Evolutionary conservation across 2,113 vertebrate genomes (phyloP).

Genomic region (Myrmophylax atrothorax): DNA sequence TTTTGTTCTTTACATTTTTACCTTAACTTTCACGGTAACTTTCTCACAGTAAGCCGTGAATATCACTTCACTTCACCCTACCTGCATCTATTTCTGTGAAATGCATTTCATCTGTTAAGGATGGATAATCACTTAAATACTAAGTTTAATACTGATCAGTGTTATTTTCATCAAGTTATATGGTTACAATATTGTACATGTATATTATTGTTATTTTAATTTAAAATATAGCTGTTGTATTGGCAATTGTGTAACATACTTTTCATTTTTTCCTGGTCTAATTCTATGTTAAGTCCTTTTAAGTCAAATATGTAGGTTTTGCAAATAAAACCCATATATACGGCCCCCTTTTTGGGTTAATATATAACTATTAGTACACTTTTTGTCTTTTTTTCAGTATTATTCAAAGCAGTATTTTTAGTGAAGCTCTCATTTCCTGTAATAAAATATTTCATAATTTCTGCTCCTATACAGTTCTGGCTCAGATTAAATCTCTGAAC

Average conservation of each 20-base stretch:
- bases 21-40: neutral
- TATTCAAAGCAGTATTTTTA: neutral
- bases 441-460: neutral
- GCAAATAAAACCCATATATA: neutral
- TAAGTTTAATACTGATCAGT: conserved; percentile 26
- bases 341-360: neutral
- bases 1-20: neutral
- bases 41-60: neutral
- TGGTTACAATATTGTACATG: conserved; percentile 18
- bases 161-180: conserved; percentile 43
- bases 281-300: neutral
- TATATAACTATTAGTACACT: neutral
- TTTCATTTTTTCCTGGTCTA: conserved; percentile 9
- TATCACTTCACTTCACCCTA: neutral
- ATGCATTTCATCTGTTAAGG: conserved; percentile 34
- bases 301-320: neutral
- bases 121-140: conserved; percentile 6
- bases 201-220: conserved; percentile 52
- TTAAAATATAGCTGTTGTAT: conserved; percentile 45
- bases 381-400: neutral
- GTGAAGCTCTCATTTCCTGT: neutral
- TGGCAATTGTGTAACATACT: neutral
- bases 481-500: neutral
- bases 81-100: conserved; percentile 28
- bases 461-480: neutral